Percentiles rank a stretch among this genome's conserved stretches.
Conservation (phyloP, 2,888 invertebrate genomes). For the Aleiodes alternator region DNA sequence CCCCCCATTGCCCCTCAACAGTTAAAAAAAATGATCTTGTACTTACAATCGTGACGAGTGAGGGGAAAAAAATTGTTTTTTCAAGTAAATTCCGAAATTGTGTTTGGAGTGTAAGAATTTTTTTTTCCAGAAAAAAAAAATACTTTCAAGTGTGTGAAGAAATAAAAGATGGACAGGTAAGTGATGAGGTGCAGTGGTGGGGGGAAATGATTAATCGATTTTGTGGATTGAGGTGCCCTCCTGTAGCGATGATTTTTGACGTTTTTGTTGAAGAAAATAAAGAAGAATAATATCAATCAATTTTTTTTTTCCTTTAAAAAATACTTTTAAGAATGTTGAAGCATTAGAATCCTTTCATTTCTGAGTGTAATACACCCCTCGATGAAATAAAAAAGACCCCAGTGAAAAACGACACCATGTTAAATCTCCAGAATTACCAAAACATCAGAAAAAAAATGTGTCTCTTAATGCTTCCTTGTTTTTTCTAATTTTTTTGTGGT, state of each 20-base stretch:
- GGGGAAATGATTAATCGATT: constrained; percentile 55
- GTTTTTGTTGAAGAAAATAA: constrained; percentile 29
- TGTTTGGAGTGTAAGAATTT: constrained; percentile 16
- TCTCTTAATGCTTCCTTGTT: background rate
- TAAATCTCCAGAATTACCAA: constrained; percentile 32
- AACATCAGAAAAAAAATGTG: constrained; percentile 19
- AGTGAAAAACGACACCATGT: background rate
- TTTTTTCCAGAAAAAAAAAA: background rate
- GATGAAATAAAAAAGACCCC: background rate
- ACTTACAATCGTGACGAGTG: constrained; percentile 25
- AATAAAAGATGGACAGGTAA: constrained; percentile 23
- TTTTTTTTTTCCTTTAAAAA: background rate
- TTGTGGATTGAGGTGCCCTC: constrained; percentile 40
- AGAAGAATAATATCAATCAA: constrained; percentile 24
- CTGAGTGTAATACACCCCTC: constrained; percentile 2
- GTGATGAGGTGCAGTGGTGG: constrained; percentile 16
- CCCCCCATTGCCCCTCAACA: background rate
- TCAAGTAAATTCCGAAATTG: constrained; percentile 5
- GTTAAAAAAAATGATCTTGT: constrained; percentile 5
- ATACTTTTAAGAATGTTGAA: constrained; percentile 8
- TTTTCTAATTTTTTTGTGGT: constrained; percentile 16
- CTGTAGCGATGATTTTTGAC: constrained; percentile 46
- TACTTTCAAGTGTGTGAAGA: background rate
- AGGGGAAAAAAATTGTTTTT: background rate
- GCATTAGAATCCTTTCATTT: background rate